Evolutionary conservation across 2,113 vertebrate genomes (phyloP).

Genomic region (Perccottus glenii): DNA sequence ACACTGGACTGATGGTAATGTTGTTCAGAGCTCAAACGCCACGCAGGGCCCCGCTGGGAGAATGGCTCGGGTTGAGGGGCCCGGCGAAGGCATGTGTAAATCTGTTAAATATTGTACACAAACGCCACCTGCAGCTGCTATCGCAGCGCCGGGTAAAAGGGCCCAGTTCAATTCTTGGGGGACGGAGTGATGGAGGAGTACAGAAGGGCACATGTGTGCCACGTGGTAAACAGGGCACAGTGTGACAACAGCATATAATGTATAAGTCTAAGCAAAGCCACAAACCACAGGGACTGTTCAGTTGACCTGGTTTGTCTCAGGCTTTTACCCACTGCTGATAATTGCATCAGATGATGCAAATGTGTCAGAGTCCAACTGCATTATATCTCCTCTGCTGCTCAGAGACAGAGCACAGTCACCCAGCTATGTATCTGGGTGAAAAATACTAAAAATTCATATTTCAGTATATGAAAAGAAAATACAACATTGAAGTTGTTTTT

Average conservation of each 20-base stretch:
- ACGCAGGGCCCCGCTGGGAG: conserved; percentile 72
- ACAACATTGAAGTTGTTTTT: no score
- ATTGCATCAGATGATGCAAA: conserved; percentile 61
- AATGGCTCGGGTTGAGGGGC: conserved; percentile 23
- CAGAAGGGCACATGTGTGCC: conserved; percentile 44
- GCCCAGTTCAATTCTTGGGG: conserved; percentile 34
- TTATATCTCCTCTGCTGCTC: conserved; percentile 23
- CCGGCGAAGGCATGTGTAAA: conserved; percentile 79
- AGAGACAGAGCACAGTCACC: conserved; percentile 15
- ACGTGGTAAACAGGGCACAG: conserved; percentile 19
- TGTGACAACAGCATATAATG: conserved; percentile 61
- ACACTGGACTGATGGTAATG: conserved; percentile 86
- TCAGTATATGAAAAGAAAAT: no score
- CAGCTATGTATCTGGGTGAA: no score
- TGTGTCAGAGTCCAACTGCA: conserved; percentile 48
- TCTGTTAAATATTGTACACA: conserved; percentile 82
- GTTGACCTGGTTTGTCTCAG: conserved; percentile 76
- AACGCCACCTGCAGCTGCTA: conserved; percentile 84
- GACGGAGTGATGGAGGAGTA: conserved; percentile 35
- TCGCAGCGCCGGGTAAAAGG: conserved; percentile 55
- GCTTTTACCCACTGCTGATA: conserved; percentile 53
- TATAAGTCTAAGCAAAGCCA: conserved; percentile 58
- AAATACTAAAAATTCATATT: no score
- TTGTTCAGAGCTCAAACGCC: conserved; percentile 81
- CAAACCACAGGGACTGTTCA: conserved; percentile 66